phyloP scores from a whole-genome alignment of 2,797 vertebrate genomes.

The Lagorchestes hirsutus region DNA sequence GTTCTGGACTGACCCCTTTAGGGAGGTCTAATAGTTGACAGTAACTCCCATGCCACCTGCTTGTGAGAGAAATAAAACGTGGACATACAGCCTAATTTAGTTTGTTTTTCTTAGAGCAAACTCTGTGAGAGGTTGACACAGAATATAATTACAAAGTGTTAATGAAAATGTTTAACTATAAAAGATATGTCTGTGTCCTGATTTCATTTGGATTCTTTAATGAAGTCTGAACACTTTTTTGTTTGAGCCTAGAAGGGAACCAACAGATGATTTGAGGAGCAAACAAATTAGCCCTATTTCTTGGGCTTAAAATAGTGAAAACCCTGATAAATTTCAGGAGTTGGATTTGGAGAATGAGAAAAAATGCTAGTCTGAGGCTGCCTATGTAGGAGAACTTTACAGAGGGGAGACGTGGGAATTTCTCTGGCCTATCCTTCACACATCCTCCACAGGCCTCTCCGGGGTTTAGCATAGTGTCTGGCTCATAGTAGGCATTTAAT shows the following conservation, averaged over 20 bases:
- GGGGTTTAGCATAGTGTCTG: not conserved
- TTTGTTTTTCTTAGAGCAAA: too few relatives aligned
- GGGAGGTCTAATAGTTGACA: too few relatives aligned
- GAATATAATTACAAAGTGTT: not conserved
- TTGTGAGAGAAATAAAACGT: too few relatives aligned
- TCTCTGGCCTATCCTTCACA: not conserved
- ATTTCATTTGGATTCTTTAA: not conserved
- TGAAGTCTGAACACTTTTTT: not conserved
- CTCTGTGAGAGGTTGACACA: too few relatives aligned
- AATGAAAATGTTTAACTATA: not conserved
- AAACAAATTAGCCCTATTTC: not conserved
- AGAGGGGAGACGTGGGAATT: not conserved
- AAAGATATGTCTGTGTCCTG: not conserved
- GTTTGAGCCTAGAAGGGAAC: not conserved
- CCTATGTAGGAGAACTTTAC: not conserved
- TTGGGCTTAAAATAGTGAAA: not conserved
- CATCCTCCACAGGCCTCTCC: not conserved
- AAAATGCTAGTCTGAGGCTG: not conserved
- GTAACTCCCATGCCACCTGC: too few relatives aligned
- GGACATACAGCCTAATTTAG: too few relatives aligned
- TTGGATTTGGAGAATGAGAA: not conserved
- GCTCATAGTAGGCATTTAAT: not conserved
- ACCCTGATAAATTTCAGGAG: not conserved
- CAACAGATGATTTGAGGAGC: not conserved
- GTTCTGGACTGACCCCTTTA: too few relatives aligned